These are phyloP conservation scores for Megalurothrips usitatus DNA, from an alignment of 2,888 invertebrate genomes.

Conservation along the genomic window DNA sequence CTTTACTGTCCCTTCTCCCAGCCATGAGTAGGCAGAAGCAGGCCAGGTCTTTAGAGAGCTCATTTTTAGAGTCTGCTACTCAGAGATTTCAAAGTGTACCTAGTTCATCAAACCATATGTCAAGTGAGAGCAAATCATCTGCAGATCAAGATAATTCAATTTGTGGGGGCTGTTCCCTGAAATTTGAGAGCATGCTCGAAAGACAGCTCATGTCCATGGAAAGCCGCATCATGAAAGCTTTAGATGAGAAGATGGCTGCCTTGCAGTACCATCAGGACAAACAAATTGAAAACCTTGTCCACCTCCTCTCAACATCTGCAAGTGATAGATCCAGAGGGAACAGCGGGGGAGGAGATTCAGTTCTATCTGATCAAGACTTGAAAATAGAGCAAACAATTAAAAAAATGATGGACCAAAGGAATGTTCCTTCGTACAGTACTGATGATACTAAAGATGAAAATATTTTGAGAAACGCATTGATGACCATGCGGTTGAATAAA, in stretches of 20 bases:
- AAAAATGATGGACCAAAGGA: not conserved
- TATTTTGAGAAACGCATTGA: not conserved
- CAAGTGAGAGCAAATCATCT: too few species aligned
- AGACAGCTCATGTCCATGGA: not conserved
- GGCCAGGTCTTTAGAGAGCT: not conserved
- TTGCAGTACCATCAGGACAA: not conserved
- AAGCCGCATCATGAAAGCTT: conserved; percentile 42
- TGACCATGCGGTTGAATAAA: not conserved
- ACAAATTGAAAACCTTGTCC: not conserved
- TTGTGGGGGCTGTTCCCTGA: not conserved
- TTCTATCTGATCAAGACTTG: not conserved
- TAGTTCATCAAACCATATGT: too few species aligned
- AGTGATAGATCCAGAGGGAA: not conserved
- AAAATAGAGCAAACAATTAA: not conserved
- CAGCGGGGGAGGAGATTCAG: not conserved
- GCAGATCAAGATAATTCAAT: too few species aligned
- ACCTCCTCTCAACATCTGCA: not conserved
- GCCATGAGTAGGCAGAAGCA: not conserved
- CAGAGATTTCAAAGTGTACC: not conserved
- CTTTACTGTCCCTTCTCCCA: not conserved
- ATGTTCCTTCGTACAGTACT: not conserved
- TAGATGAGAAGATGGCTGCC: conserved; percentile 31
- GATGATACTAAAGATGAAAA: not conserved
- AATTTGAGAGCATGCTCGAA: not conserved
- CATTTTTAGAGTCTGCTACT: not conserved